A percentile compares a stretch with the other conserved stretches of the same genome.
phyloP scores from a whole-genome alignment of 2,888 invertebrate genomes.

The Galerucella pusilla region DNA sequence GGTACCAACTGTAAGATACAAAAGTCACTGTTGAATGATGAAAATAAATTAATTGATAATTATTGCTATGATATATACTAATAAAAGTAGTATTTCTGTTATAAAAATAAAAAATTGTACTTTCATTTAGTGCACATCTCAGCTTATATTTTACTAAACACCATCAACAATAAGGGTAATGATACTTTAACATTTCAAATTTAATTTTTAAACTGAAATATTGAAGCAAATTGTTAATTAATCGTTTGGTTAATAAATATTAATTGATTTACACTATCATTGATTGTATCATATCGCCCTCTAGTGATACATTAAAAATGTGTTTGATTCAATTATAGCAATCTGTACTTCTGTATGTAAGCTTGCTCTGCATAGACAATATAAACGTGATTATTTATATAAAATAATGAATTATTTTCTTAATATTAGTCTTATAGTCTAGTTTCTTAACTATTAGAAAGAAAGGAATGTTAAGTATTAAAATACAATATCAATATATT shows the following conservation, averaged over 20 bases:
- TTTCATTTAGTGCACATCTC: no score
- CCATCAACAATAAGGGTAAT: not conserved
- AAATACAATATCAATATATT: not conserved
- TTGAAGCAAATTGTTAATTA: not conserved
- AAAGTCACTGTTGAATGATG: conserved; percentile 51
- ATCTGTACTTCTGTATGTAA: not conserved
- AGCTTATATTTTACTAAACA: no score
- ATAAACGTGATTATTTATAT: not conserved
- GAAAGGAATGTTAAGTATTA: not conserved
- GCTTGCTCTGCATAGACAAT: not conserved
- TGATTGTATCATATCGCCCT: conserved; percentile 1
- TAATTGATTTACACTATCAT: not conserved
- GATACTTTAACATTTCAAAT: not conserved
- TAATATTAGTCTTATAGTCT: not conserved
- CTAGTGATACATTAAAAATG: not conserved
- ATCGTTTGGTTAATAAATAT: not conserved
- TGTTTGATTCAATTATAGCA: not conserved
- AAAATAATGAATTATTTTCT: not conserved
- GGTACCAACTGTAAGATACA: conserved; percentile 49
- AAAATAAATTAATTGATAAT: conserved; percentile 26
- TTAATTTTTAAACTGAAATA: not conserved
- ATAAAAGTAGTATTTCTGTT: not conserved
- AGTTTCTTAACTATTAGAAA: not conserved
- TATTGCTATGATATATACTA: not conserved
- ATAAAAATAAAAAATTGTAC: no score